A percentile compares a stretch with the other conserved stretches of the same genome.
Evolutionary conservation across 2,113 vertebrate species (phyloP).

Genomic region (Heteronetta atricapilla): DNA sequence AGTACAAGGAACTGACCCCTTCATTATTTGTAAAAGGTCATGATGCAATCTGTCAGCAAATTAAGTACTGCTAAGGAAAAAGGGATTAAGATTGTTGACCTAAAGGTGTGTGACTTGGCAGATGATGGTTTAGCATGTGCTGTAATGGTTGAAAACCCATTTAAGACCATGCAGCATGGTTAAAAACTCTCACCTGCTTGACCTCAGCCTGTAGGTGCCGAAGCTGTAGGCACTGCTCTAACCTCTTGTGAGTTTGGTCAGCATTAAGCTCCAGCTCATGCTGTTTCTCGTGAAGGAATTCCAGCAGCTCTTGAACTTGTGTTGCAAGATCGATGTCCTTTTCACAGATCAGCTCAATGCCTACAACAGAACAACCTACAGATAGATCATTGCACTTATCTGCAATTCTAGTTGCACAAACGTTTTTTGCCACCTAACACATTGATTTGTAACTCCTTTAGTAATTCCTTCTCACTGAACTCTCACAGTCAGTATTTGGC

Average conservation of each 20-base stretch:
- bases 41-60: background rate
- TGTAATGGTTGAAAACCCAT: background rate
- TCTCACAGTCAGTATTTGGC: background rate
- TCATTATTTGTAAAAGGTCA: background rate
- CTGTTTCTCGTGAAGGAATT: conserved; percentile 98
- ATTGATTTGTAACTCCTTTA: background rate
- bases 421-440: background rate
- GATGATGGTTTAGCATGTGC: background rate
- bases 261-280: conserved; percentile 93
- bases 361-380: conserved; percentile 70
- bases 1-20: background rate
- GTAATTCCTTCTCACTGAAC: background rate
- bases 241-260: conserved; percentile 90
- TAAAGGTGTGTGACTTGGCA: background rate
- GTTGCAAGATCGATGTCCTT: conserved; percentile 95
- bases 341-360: conserved; percentile 96
- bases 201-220: conserved; percentile 96
- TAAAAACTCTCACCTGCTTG: conserved; percentile 87
- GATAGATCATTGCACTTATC: background rate
- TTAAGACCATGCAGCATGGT: background rate
- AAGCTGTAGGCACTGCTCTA: conserved; percentile 94
- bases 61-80: background rate
- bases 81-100: background rate
- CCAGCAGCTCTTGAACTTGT: conserved; percentile 97
- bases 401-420: background rate